phyloP scores from a whole-genome alignment of 2,888 invertebrate species.

The Eupithecia inturbata region DNA sequence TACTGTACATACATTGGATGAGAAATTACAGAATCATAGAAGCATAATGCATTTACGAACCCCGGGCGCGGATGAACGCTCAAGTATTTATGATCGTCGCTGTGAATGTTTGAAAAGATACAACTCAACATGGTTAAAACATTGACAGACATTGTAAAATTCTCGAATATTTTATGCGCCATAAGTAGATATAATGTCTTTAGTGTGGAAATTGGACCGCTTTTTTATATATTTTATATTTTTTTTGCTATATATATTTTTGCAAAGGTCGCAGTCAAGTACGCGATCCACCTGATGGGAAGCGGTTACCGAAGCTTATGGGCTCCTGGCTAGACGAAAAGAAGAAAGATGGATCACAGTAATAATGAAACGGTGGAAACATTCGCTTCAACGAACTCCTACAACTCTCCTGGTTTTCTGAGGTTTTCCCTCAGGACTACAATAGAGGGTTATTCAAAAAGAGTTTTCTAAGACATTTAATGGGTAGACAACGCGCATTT shows the following conservation, averaged over 20 bases:
- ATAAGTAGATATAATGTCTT: not conserved
- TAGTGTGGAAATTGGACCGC: not conserved
- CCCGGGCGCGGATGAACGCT: not conserved
- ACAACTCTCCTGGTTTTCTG: no score
- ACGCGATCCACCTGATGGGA: no score
- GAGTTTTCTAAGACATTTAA: no score
- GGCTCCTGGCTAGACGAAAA: not conserved
- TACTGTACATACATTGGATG: not conserved
- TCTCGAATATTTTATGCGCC: not conserved
- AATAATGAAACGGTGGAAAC: not conserved
- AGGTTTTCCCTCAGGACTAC: no score
- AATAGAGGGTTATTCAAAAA: no score
- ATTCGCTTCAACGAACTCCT: not conserved
- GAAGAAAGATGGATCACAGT: not conserved
- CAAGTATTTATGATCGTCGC: slow-evolving; percentile 19
- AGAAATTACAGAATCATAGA: slow-evolving; percentile 1
- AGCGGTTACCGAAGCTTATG: no score
- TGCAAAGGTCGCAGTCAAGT: no score
- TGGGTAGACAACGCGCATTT: no score
- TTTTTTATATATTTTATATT: no score
- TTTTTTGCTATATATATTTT: no score
- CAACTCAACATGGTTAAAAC: not conserved
- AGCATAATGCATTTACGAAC: slow-evolving; percentile 8
- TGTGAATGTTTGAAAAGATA: slow-evolving; percentile 11
- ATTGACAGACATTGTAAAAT: not conserved